Base-by-base conservation (phyloP, 2,113 vertebrate genomes). In the Corythornis cristatus region DNA sequence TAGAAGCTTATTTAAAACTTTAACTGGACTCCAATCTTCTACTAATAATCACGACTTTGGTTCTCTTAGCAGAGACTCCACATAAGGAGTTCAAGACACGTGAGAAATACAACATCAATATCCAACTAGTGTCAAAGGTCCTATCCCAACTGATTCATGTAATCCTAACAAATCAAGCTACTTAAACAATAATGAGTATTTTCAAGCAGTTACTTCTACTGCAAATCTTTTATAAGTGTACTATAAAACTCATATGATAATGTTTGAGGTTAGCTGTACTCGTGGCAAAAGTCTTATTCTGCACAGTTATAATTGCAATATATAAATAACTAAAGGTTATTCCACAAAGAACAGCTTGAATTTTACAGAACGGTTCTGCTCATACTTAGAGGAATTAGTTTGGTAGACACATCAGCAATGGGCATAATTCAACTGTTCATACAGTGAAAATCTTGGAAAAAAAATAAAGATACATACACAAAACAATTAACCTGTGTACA, bases 401-500 rank as follows among this genome's bases (percentile, higher is more conserved):
- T 84, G 88, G 97, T 95, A 97, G 95, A 97, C 92, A 97, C 95
- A 97, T 97, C 95, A 97, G 96, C 96, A 97, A 97, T 90, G 96
- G 97, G 97, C 95, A 95, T 97, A 97, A 96, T 97, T 97, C 94
- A 93, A 96, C 97, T 97, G 94, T 97, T 97, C 96, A 96, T 97
- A 98, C 97, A 98, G 96, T 94, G 91, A 97, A 92, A 96, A 94
- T 95, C 96, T 97, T 98, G 93, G 92, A 97, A 95, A 97, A 95
- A 97, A 97, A 97, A 97, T 95, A 97, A 97, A 98, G 88, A 97
- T 98, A 98, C 97, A 98, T 97, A 98, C 94, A 97, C 96, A 90
- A 96, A 96, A 96, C 97, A 98, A 97, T 97, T 95, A 86, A 98
- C 98, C 97, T 96, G 97, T 96, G 96, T 97, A 98, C 97, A 96